Base-by-base conservation (phyloP, 2,797 vertebrate species). In the Champsocephalus esox region DNA sequence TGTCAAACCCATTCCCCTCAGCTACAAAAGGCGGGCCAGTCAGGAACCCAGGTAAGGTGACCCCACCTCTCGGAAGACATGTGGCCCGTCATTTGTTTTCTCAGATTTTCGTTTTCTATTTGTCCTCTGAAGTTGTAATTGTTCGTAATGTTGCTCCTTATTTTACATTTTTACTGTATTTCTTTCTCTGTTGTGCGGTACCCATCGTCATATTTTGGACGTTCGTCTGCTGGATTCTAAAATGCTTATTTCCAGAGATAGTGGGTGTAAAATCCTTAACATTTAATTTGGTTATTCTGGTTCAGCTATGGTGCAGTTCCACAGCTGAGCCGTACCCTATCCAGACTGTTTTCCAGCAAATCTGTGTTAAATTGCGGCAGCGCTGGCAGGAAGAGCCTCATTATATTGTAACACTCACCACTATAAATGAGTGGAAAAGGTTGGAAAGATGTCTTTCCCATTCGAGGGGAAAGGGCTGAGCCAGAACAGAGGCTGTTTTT, bases 1-100 rank as follows among this genome's bases (percentile, higher is more conserved):
- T 95, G 94, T 96, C 93, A 94, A 95, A 95, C 94, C 92, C 92
- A 92, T 91, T 91, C 92, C 92, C 92, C 85, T 94, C 92, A 96
- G 95, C 95, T 96, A 94, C 94, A 95, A 96, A 96, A 95, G 94
- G 94, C 94, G 92, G 94, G 95, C 91, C 93, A 93, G 66, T 90
- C 94, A 87, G 94, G 92, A 95, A 73, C 86, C 63, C 93, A 95
- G 95, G 95, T 96, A 95, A 96, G 95, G 93, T 89, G 70, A 90
- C 89, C 91, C 81, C 86, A 88, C 79, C 85, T 88, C 87, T 81
- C 70, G 70, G 89, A 86, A 82, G 90, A 91, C 81, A 82, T 91
- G 88, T 93, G 93, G 89, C 87, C 86, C 85, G 75, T 85, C 81
- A 79, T 92, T 86, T 87, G 82, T 91, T 87, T 87, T 88, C 75